Conservation (phyloP, 2,113 vertebrate genomes). For the Alosa alosa region DNA sequence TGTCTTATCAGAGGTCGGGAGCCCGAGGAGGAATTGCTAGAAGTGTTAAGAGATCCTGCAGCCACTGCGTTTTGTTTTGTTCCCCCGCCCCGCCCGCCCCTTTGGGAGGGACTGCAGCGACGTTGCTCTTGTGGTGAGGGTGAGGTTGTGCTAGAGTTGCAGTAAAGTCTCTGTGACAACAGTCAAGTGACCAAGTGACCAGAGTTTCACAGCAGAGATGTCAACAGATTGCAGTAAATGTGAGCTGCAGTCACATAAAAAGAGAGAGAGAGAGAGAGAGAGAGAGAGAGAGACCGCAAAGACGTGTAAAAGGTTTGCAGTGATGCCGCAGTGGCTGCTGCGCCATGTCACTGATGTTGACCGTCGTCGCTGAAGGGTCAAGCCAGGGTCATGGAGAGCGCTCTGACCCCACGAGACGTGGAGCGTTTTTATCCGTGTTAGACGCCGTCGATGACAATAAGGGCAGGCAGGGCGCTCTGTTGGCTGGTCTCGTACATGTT, state of each 20-base stretch:
- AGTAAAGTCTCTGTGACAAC: neutral
- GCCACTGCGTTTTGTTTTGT: neutral
- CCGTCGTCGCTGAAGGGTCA: neutral
- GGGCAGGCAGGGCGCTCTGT: conserved; percentile 88
- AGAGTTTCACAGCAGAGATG: neutral
- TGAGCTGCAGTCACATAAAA: neutral
- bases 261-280: conserved; percentile 6
- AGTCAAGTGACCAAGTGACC: neutral
- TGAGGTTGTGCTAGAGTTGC: neutral
- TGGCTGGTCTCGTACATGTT: conserved; percentile 87
- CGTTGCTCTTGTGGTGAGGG: neutral
- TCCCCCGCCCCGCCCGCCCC: too few species aligned
- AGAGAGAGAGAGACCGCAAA: neutral
- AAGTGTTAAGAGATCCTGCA: neutral
- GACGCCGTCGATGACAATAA: conserved; percentile 87
- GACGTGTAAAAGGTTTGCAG: neutral
- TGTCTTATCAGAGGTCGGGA: neutral
- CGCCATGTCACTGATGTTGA: neutral
- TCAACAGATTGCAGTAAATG: neutral
- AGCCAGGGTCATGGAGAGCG: neutral
- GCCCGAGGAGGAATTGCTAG: neutral
- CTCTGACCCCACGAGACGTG: neutral
- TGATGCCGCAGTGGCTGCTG: neutral
- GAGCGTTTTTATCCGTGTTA: conserved; percentile 55
- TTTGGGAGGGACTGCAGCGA: neutral